Conservation (phyloP, 2,888 invertebrate species). For the Acanthococcus lagerstroemiae region DNA sequence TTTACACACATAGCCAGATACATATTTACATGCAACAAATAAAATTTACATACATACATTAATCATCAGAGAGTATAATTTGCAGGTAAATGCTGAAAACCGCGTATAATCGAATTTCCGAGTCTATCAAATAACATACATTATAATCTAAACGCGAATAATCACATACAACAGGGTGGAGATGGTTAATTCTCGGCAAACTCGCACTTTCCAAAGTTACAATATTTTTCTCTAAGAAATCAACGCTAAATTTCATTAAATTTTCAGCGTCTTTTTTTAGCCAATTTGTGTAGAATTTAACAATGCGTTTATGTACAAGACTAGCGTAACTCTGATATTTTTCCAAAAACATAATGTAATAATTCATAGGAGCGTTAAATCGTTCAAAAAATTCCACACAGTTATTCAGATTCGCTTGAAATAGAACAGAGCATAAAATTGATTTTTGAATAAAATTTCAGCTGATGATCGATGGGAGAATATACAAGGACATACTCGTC, state of each 20-base stretch:
- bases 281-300: neutral
- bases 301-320: too few species aligned
- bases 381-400: neutral
- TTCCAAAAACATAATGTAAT: too few species aligned
- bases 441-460: too few species aligned
- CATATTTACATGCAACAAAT: too few species aligned
- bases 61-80: neutral
- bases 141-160: neutral
- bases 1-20: too few species aligned
- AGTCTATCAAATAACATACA: too few species aligned
- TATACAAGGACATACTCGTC: too few species aligned
- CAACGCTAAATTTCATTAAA: neutral
- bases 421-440: neutral
- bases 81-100: neutral
- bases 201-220: neutral
- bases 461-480: too few species aligned
- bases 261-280: neutral
- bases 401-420: neutral
- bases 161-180: neutral
- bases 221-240: neutral
- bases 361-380: neutral
- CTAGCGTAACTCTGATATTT: too few species aligned
- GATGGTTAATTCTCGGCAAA: neutral
- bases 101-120: neutral
- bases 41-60: too few species aligned